Evolutionary conservation across 2,888 invertebrate genomes (phyloP).

Genomic region (Agrypnus murinus): DNA sequence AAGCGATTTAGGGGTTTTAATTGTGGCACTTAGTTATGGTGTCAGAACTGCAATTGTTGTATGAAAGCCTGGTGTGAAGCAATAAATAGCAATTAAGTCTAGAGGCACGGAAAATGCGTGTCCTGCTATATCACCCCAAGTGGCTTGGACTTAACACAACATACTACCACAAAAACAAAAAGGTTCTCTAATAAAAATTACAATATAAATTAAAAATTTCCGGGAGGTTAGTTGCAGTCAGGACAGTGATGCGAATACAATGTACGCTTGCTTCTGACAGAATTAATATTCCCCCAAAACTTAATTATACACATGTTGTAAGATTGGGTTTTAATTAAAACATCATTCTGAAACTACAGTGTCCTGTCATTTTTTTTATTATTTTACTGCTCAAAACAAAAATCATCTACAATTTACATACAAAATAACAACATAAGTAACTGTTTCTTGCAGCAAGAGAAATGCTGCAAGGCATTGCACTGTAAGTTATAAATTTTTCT

Average conservation of each 20-base stretch:
- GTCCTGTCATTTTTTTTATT: conserved; percentile 40
- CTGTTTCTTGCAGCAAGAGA: conserved; percentile 22
- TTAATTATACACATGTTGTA: conserved; percentile 53
- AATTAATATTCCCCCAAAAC: conserved; percentile 52
- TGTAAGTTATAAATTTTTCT: conserved; percentile 41
- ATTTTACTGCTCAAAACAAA: conserved; percentile 35
- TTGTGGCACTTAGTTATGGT: conserved; percentile 65
- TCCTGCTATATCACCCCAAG: conserved; percentile 2
- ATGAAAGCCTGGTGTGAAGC: conserved; percentile 62
- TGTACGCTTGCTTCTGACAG: conserved; percentile 49
- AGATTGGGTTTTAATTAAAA: conserved; percentile 55
- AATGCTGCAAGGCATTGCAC: conserved; percentile 19
- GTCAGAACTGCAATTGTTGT: conserved; percentile 62
- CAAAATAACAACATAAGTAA: conserved; percentile 34
- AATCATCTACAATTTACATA: conserved; percentile 42
- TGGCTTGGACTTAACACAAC: conserved; percentile 2
- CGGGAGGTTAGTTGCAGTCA: conserved; percentile 43
- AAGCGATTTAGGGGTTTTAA: conserved; percentile 61
- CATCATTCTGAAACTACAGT: conserved; percentile 44
- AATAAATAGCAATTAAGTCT: conserved; percentile 66
- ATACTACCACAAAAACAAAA: conserved; percentile 44
- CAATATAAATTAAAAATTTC: conserved; percentile 52
- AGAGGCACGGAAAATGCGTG: conserved; percentile 26
- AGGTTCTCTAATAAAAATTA: conserved; percentile 45
- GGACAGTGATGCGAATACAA: conserved; percentile 42